These are phyloP conservation scores for Poecilus cupreus DNA, from an alignment of 2,888 invertebrate species.

Conservation along the genomic window DNA sequence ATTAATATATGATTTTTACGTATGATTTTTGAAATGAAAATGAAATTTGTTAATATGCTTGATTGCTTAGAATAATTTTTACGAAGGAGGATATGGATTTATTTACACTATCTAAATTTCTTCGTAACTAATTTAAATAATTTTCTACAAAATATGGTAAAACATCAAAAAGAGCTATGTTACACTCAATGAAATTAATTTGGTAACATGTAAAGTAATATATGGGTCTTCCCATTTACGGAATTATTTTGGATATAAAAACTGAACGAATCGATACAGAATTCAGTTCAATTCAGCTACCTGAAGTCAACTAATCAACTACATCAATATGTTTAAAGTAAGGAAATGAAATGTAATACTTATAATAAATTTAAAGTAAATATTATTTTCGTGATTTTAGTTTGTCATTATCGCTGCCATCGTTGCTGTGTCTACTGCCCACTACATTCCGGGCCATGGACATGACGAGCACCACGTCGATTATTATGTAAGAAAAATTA, in stretches of 20 bases:
- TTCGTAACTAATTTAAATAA: conserved; percentile 9
- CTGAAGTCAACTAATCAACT: not conserved
- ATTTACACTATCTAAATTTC: not conserved
- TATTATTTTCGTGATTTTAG: conserved; percentile 1
- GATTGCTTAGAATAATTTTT: no score
- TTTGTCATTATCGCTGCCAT: not conserved
- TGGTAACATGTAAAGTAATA: conserved; percentile 11
- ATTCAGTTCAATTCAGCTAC: conserved; percentile 18
- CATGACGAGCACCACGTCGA: conserved; percentile 6
- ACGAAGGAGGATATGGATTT: no score
- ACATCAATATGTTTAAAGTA: conserved; percentile 9
- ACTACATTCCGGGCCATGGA: not conserved
- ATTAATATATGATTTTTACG: no score
- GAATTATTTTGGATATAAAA: not conserved
- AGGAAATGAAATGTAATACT: not conserved
- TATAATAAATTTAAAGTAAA: not conserved
- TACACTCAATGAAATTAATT: conserved; percentile 6
- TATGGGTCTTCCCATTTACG: not conserved
- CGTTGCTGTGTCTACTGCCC: not conserved
- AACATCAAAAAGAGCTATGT: not conserved
- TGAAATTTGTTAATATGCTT: no score
- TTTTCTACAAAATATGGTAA: conserved; percentile 27
- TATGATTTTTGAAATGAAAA: no score
- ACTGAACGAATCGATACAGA: not conserved
- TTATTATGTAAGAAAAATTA: conserved; percentile 19